Evolutionary conservation across 2,113 vertebrate species (phyloP).

Genomic region (Sebastes fasciatus): DNA sequence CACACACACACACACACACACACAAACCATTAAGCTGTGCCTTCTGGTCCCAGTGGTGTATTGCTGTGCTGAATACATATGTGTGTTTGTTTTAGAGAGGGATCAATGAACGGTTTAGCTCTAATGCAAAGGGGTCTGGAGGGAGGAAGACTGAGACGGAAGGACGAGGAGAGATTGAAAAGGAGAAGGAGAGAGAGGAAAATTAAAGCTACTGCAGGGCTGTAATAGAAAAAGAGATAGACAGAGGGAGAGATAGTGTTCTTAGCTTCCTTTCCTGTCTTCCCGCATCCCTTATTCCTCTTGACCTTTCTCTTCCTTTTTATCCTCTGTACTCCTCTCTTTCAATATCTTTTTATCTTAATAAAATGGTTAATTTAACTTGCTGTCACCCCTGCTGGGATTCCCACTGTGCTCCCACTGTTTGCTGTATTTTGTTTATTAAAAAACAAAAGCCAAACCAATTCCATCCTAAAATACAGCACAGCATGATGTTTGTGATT

Average conservation of each 20-base stretch:
- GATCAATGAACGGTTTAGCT: conserved; percentile 68
- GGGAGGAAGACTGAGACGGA: conserved; percentile 52
- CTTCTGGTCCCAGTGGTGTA: conserved; percentile 48
- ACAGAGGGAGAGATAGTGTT: not conserved
- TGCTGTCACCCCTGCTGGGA: not conserved
- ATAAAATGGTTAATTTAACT: not conserved
- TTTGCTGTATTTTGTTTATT: conserved; percentile 16
- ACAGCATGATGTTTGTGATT: too few species aligned
- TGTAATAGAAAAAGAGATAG: conserved; percentile 4
- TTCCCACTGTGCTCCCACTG: not conserved
- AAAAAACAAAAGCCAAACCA: too few species aligned
- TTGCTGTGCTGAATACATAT: conserved; percentile 72
- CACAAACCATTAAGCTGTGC: conserved; percentile 43
- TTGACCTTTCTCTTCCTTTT: not conserved
- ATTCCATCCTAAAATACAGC: too few species aligned
- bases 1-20: conserved; percentile 21
- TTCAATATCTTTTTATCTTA: not conserved
- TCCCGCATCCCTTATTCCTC: not conserved
- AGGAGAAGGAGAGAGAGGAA: conserved; percentile 17
- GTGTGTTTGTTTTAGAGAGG: conserved; percentile 68
- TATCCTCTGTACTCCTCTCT: not conserved
- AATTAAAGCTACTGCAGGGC: conserved; percentile 25
- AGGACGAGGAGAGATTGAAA: conserved; percentile 38
- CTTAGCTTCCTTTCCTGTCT: not conserved
- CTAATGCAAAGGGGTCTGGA: conserved; percentile 58